Conservation (phyloP, 2,113 vertebrate genomes). For the Oceanodroma tethys region DNA sequence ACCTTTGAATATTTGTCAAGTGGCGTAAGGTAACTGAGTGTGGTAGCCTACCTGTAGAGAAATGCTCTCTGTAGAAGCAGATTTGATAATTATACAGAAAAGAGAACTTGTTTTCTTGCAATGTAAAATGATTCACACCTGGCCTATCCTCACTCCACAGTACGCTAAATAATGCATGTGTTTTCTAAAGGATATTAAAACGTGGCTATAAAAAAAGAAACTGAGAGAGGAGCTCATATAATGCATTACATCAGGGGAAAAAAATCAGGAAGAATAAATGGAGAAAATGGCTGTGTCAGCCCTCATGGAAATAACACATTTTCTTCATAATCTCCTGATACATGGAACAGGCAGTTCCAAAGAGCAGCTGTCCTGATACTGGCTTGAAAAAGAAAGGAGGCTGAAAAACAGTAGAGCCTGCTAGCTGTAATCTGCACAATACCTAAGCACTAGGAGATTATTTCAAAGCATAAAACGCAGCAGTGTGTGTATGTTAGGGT, state of each 20-base stretch:
- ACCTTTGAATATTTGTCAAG: neutral
- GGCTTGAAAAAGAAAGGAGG: neutral
- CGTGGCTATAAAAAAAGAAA: neutral
- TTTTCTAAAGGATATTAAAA: conserved; percentile 27
- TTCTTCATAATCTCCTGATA: neutral
- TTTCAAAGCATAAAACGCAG: neutral
- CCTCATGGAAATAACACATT: neutral
- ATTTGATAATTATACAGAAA: neutral
- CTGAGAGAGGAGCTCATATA: neutral
- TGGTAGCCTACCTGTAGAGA: neutral
- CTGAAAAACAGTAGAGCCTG: neutral
- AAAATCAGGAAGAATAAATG: neutral
- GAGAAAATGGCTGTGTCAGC: neutral
- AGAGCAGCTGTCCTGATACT: neutral
- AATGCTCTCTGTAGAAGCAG: neutral
- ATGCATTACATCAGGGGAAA: neutral
- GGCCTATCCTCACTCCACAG: neutral
- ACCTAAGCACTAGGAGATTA: neutral
- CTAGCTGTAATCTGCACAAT: neutral
- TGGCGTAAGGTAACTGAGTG: neutral
- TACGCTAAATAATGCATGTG: conserved; percentile 18
- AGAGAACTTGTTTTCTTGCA: neutral
- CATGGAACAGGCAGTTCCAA: neutral
- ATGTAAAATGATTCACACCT: conserved; percentile 14
- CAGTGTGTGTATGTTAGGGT: rapidly evolving